Evolutionary conservation across 2,888 invertebrate genomes (phyloP).

Genomic region (Catotricha subobsoleta): DNA sequence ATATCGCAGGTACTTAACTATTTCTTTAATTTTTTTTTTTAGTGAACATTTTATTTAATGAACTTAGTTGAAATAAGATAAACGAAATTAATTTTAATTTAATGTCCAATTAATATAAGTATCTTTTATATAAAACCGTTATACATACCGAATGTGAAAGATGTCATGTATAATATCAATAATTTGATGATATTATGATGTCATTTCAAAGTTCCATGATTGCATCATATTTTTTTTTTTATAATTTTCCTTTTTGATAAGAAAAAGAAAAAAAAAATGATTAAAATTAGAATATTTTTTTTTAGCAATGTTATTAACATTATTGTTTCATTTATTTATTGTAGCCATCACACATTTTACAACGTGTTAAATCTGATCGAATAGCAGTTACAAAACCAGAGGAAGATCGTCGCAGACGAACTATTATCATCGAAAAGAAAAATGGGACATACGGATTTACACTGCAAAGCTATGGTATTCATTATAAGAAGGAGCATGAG

Average conservation of each 20-base stretch:
- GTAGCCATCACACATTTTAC: constrained; percentile 43
- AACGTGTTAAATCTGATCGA: constrained; percentile 54
- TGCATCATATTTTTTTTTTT: neutral
- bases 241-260: neutral
- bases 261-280: neutral
- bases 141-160: too few relatives aligned
- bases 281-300: neutral
- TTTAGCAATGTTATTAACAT: neutral
- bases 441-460: constrained; percentile 89
- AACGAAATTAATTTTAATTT: neutral
- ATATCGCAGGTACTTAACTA: neutral
- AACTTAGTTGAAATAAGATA: neutral
- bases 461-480: constrained; percentile 91
- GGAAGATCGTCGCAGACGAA: constrained; percentile 71
- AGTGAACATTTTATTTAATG: too few relatives aligned
- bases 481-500: constrained; percentile 84
- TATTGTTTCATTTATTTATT: neutral
- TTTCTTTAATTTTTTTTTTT: neutral
- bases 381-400: constrained; percentile 52
- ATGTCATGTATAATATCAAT: too few relatives aligned
- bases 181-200: too few relatives aligned
- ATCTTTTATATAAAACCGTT: too few relatives aligned
- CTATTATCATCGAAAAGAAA: constrained; percentile 82
- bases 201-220: neutral
- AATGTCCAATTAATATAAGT: neutral